Evolutionary conservation across 2,888 invertebrate genomes (phyloP).

Genomic region (Parelbella ahira): DNA sequence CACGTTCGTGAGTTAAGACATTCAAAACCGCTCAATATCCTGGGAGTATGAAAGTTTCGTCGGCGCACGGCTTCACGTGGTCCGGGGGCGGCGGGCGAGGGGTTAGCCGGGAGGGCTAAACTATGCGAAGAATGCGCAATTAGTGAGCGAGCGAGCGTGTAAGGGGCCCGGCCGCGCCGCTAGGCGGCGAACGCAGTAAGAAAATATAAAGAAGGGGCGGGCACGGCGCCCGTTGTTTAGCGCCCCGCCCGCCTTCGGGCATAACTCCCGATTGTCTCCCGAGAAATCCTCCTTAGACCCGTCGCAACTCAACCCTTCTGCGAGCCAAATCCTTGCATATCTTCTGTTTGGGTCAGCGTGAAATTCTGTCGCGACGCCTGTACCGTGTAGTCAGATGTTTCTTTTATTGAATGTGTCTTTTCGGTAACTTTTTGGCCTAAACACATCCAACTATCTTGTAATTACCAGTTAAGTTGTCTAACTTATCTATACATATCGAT

Average conservation of each 20-base stretch:
- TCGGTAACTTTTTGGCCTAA: too few relatives aligned
- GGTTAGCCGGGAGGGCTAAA: constrained; percentile 87
- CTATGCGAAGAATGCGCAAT: constrained; percentile 98
- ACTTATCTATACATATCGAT: too few relatives aligned
- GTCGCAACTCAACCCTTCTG: constrained; percentile 75
- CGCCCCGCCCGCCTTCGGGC: constrained; percentile 78
- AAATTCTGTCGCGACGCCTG: constrained; percentile 64
- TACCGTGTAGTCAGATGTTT: constrained; percentile 58
- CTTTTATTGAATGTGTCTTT: constrained; percentile 41
- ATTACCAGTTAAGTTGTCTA: too few relatives aligned
- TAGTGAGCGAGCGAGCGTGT: constrained; percentile 91
- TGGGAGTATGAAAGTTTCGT: constrained; percentile 79
- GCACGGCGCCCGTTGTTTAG: constrained; percentile 79
- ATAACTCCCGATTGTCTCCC: constrained; percentile 81
- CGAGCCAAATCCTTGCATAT: constrained; percentile 71
- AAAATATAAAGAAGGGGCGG: constrained; percentile 86
- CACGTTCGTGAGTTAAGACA: constrained; percentile 79
- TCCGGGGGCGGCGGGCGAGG: constrained; percentile 76
- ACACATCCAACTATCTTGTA: too few relatives aligned
- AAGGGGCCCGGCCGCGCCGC: constrained; percentile 82
- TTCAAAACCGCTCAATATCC: constrained; percentile 81
- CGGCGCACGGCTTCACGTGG: constrained; percentile 79
- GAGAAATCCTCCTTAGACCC: constrained; percentile 75
- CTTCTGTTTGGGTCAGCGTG: constrained; percentile 78
- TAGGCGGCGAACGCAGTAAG: constrained; percentile 82